Evolutionary conservation across 2,888 invertebrate genomes (phyloP).

Genomic region (Keiferia lycopersicella): DNA sequence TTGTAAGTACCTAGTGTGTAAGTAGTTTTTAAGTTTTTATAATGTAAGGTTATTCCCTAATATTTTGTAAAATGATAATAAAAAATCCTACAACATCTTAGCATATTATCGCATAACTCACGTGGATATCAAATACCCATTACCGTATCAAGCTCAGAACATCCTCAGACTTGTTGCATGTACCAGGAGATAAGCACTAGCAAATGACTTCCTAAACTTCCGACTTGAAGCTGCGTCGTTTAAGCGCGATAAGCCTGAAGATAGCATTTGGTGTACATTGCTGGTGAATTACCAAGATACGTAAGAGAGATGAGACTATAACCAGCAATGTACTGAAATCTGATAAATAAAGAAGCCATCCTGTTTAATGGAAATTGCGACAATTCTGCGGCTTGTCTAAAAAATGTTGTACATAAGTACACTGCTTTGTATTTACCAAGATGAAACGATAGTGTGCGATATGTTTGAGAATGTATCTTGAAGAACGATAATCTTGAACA

Average conservation of each 20-base stretch:
- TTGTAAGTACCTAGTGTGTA: no score
- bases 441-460: no score
- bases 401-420: no score
- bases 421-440: no score
- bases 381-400: no score
- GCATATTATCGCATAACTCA: background rate
- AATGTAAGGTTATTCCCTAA: no score
- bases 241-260: background rate
- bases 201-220: slow-evolving; percentile 8
- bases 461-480: no score
- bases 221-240: background rate
- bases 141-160: background rate
- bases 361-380: no score
- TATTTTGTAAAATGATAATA: no score
- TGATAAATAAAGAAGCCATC: no score
- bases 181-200: slow-evolving; percentile 7
- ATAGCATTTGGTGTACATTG: background rate
- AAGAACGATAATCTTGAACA: no score
- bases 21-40: no score
- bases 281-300: background rate
- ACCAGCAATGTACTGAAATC: background rate
- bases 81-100: background rate
- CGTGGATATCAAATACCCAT: background rate
- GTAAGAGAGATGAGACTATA: background rate
- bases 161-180: slow-evolving; percentile 4